phyloP scores from a whole-genome alignment of 2,888 invertebrate genomes.

The Oscheius sp. region DNA sequence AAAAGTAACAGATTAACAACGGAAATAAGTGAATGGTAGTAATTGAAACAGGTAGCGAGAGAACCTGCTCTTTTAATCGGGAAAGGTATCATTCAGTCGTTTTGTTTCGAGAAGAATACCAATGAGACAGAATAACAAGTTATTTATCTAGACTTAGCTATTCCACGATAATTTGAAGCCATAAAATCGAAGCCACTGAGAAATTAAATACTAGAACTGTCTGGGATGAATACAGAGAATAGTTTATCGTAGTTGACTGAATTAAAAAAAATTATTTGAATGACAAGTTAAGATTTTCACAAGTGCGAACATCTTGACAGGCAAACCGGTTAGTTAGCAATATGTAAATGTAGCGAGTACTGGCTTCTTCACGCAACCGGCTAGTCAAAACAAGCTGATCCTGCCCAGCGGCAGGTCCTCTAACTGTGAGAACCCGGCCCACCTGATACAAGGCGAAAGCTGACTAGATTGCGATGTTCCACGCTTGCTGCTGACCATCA shows the following conservation, averaged over 20 bases:
- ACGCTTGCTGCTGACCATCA: no score
- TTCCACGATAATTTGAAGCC: no score
- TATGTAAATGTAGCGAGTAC: conserved; percentile 31
- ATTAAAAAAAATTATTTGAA: background rate
- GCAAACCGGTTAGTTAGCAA: conserved; percentile 16
- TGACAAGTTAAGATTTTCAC: background rate
- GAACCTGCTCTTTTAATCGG: background rate
- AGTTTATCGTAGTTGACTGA: background rate
- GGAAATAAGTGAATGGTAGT: background rate
- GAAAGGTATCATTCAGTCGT: no score
- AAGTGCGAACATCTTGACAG: background rate
- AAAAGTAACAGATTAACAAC: conserved; percentile 11
- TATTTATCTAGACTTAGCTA: no score
- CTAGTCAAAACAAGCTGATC: conserved; percentile 28
- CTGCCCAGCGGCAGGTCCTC: conserved; percentile 17
- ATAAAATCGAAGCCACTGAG: no score
- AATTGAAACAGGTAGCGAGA: background rate
- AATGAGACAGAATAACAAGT: no score
- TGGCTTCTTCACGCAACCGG: conserved; percentile 25
- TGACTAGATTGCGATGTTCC: no score
- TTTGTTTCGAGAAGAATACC: no score
- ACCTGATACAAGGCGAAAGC: conserved; percentile 27
- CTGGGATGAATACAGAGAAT: no score
- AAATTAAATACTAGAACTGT: no score
- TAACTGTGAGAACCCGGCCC: conserved; percentile 20